phyloP scores from a whole-genome alignment of 2,113 vertebrate species.

The Podarcis raffonei region DNA sequence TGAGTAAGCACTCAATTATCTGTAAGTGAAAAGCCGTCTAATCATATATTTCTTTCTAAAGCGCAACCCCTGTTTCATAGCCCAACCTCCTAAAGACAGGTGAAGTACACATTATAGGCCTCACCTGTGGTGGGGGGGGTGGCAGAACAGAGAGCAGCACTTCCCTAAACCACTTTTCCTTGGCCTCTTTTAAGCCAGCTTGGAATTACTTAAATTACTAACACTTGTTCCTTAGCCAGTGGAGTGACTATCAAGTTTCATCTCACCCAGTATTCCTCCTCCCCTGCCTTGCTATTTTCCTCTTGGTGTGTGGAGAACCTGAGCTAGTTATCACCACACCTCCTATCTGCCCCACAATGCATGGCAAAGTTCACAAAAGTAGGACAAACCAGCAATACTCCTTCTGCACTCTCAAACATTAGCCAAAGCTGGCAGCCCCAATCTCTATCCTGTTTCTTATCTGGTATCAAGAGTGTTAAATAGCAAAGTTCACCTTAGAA shows the following conservation, averaged over 20 bases:
- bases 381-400: background rate
- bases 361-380: background rate
- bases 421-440: background rate
- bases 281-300: background rate
- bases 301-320: background rate
- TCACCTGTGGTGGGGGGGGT: too few relatives aligned
- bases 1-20: background rate
- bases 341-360: background rate
- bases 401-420: background rate
- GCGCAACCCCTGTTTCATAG: too few relatives aligned
- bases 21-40: background rate
- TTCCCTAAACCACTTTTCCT: background rate
- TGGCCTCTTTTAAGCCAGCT: background rate
- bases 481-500: slow-evolving; percentile 82
- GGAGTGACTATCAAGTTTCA: background rate
- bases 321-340: background rate
- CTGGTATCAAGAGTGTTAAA: background rate
- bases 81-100: background rate
- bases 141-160: too few relatives aligned
- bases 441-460: background rate
- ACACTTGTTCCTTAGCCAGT: background rate
- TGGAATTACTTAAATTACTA: background rate
- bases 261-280: background rate
- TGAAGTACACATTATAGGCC: too few relatives aligned
- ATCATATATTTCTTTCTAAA: background rate